phyloP scores from a whole-genome alignment of 2,113 vertebrate species.

The Lonchura striata region DNA sequence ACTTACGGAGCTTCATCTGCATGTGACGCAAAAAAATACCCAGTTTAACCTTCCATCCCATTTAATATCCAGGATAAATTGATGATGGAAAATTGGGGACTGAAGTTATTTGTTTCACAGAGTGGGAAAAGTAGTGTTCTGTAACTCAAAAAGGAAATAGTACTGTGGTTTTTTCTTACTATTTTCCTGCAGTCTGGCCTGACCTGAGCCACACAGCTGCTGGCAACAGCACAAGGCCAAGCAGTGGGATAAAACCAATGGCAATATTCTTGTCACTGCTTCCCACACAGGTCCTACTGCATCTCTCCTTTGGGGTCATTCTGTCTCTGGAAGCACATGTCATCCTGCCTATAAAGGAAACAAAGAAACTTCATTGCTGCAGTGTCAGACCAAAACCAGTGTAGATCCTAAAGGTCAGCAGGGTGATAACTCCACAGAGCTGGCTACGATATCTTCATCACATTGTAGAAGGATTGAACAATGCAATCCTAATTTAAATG shows the following conservation, averaged over 20 bases:
- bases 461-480: background rate
- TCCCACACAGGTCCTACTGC: background rate
- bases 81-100: background rate
- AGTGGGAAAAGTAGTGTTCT: fast-evolving
- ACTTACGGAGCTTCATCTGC: background rate
- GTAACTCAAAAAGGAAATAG: background rate
- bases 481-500: background rate
- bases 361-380: background rate
- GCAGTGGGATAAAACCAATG: background rate
- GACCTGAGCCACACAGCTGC: background rate
- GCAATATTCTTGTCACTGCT: background rate
- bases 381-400: background rate
- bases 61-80: background rate
- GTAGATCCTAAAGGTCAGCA: background rate
- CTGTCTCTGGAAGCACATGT: background rate
- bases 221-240: fast-evolving
- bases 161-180: background rate
- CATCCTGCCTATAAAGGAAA: background rate
- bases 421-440: background rate
- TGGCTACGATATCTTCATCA: background rate
- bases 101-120: background rate
- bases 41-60: background rate
- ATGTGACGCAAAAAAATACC: fast-evolving
- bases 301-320: background rate
- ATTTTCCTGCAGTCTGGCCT: background rate